These are phyloP conservation scores for Melopsittacus undulatus DNA, from an alignment of 2,797 vertebrate species.

Conservation along the genomic window DNA sequence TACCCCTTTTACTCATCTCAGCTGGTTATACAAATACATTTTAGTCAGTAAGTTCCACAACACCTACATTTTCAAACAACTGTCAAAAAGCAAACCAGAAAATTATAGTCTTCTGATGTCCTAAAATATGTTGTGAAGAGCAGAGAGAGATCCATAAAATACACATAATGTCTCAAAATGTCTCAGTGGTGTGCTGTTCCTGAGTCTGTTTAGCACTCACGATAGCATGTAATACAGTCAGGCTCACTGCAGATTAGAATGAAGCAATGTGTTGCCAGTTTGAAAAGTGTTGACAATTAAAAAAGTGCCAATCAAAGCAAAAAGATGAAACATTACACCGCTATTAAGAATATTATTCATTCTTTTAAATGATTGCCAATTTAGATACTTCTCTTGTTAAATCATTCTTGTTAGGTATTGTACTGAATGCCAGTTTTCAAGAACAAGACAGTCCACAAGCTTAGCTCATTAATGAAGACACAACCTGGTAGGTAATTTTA, in stretches of 20 bases:
- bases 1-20: background rate
- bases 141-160: background rate
- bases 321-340: constrained; percentile 46
- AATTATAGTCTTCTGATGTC: background rate
- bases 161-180: background rate
- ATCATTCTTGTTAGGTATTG: constrained; percentile 1
- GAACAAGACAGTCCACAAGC: background rate
- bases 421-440: constrained; percentile 12
- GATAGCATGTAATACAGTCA: background rate
- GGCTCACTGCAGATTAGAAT: constrained; percentile 39
- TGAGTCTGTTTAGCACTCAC: background rate
- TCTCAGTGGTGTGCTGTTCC: background rate
- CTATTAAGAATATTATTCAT: constrained; percentile 51
- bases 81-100: background rate
- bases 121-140: background rate
- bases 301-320: constrained; percentile 61
- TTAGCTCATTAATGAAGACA: constrained; percentile 40
- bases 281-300: constrained; percentile 55
- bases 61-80: background rate
- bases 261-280: constrained; percentile 53
- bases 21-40: background rate
- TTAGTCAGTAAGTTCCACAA: background rate
- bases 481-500: constrained; percentile 20
- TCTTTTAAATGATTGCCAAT: constrained; percentile 51
- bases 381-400: constrained; percentile 42